Percentiles rank a stretch among this genome's conserved stretches.
Conservation (phyloP, 2,888 invertebrate species). For the Teleiodes luculella region DNA sequence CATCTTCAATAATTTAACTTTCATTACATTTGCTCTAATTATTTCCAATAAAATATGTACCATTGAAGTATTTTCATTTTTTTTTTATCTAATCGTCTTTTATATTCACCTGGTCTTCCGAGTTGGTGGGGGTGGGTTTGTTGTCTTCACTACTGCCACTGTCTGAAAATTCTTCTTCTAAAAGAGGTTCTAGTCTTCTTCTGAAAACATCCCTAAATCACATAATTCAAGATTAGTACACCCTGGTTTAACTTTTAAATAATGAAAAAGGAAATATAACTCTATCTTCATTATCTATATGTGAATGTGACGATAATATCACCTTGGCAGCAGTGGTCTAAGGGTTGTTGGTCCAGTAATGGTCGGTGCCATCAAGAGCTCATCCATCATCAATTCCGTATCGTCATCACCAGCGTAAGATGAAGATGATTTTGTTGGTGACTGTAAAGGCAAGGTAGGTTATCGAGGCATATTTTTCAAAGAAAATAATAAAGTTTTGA, state of each 20-base stretch:
- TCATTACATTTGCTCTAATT: neutral
- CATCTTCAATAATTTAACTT: neutral
- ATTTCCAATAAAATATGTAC: neutral
- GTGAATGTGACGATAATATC: conserved; percentile 19
- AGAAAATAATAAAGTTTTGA: too few species aligned
- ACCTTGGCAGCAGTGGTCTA: conserved; percentile 84
- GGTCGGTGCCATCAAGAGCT: conserved; percentile 86
- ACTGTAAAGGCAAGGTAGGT: conserved; percentile 62
- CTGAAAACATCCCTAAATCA: conserved; percentile 76
- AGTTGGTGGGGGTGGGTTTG: conserved; percentile 70
- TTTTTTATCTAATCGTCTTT: neutral
- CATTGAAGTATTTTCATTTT: neutral
- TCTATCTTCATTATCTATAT: neutral
- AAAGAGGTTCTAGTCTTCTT: conserved; percentile 87
- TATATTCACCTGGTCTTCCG: conserved; percentile 76
- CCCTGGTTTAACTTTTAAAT: neutral
- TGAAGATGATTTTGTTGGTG: conserved; percentile 82
- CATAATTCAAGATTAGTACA: conserved; percentile 38
- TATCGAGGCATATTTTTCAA: too few species aligned
- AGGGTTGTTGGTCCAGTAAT: conserved; percentile 85
- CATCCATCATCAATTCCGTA: conserved; percentile 90
- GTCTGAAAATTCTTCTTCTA: conserved; percentile 89
- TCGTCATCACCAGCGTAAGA: conserved; percentile 86
- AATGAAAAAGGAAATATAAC: too few species aligned
- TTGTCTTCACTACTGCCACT: conserved; percentile 67